Conservation (phyloP, 1,140 invertebrate species). For the Zaprionus gabonicus region DNA sequence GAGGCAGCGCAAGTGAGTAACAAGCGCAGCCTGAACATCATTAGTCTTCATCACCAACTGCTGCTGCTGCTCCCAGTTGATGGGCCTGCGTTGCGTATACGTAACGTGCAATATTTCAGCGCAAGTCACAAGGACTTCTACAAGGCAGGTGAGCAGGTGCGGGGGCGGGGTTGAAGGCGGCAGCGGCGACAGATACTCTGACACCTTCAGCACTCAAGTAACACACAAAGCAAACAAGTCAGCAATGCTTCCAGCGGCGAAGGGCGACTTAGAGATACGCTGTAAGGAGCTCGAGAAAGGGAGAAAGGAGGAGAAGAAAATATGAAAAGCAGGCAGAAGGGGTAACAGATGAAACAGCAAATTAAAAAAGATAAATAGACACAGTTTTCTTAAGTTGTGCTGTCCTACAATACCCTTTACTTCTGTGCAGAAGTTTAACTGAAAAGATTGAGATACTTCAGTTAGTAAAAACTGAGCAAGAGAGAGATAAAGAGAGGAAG, state of each 20-base stretch:
- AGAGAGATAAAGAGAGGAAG: no score
- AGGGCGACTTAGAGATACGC: neutral
- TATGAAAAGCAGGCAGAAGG: neutral
- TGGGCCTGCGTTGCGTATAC: conserved; percentile 61
- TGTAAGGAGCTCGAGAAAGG: neutral
- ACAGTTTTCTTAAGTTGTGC: neutral
- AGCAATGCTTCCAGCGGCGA: neutral
- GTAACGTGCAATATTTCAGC: conserved; percentile 57
- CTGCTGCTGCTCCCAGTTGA: conserved; percentile 29
- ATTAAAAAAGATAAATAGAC: neutral
- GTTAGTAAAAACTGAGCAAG: neutral
- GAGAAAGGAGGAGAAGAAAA: neutral
- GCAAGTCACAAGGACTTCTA: conserved; percentile 23
- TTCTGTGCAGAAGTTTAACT: neutral
- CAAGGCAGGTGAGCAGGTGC: neutral
- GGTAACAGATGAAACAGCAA: neutral
- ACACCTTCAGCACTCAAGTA: conserved; percentile 46
- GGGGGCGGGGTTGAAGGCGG: neutral
- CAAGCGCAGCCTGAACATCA: conserved; percentile 42
- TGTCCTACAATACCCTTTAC: neutral
- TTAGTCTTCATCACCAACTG: conserved; percentile 62
- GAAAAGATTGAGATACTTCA: no score
- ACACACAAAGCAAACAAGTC: conserved; percentile 39
- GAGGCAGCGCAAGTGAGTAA: neutral
- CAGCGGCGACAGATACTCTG: conserved; percentile 21